Evolutionary conservation across 2,888 invertebrate species (phyloP).

Genomic region (Parascotia fuliginaria): DNA sequence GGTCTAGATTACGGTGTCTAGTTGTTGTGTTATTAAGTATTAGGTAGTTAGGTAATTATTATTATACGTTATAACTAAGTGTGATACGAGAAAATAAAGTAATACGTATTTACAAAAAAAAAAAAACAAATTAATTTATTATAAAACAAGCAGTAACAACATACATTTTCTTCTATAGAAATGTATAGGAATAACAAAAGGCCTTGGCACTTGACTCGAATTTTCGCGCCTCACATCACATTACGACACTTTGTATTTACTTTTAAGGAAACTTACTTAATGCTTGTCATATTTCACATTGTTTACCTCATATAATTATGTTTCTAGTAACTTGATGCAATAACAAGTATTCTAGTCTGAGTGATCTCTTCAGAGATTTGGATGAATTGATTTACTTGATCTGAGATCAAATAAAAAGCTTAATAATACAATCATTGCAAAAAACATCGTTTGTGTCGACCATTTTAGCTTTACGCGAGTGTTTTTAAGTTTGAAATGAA

Average conservation of each 20-base stretch:
- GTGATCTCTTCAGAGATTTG: slow-evolving; percentile 1
- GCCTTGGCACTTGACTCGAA: slow-evolving; percentile 19
- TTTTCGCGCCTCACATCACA: slow-evolving; percentile 14
- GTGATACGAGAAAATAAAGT: too few relatives aligned
- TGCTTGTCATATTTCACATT: slow-evolving; percentile 12
- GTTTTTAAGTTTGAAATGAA: background rate
- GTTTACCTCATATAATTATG: slow-evolving; percentile 13
- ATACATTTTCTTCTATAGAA: background rate
- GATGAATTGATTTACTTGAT: background rate
- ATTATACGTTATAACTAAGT: too few relatives aligned
- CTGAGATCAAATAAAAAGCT: background rate
- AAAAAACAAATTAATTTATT: background rate
- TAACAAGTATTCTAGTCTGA: slow-evolving; percentile 1
- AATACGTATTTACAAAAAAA: too few relatives aligned
- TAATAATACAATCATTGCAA: background rate
- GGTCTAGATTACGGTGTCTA: too few relatives aligned
- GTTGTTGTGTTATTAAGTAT: too few relatives aligned
- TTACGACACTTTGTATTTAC: slow-evolving; percentile 12
- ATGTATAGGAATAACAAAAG: background rate
- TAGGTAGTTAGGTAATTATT: too few relatives aligned
- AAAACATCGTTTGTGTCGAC: background rate
- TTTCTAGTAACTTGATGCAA: slow-evolving; percentile 7
- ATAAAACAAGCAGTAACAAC: background rate
- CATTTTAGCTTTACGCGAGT: background rate
- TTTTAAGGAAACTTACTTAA: slow-evolving; percentile 14